These are phyloP conservation scores for Mythimna albipuncta DNA, from an alignment of 2,888 invertebrate genomes.

Conservation along the genomic window DNA sequence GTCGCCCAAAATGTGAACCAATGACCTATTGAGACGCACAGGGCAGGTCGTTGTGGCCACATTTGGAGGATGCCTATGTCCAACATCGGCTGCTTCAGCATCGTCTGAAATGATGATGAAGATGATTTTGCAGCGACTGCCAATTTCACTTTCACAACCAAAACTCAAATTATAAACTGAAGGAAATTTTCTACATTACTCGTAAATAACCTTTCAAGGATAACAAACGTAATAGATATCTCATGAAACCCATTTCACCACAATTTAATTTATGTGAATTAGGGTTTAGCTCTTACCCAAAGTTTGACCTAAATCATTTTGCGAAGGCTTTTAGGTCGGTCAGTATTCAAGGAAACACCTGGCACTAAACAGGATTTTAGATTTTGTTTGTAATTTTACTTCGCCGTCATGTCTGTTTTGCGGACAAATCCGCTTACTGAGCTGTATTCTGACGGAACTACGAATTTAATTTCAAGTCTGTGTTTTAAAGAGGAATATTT, in stretches of 20 bases:
- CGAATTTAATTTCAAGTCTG: conserved; percentile 13
- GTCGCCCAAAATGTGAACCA: no score
- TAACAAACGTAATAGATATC: not conserved
- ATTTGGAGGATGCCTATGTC: no score
- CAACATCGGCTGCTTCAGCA: no score
- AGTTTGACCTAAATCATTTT: conserved; percentile 43
- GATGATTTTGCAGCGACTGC: not conserved
- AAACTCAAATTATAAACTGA: not conserved
- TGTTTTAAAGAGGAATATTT: not conserved
- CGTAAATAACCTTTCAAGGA: not conserved
- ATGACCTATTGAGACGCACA: no score
- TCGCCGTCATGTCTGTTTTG: not conserved
- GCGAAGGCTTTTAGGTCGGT: conserved; percentile 29
- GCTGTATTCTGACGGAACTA: not conserved
- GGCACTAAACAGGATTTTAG: conserved; percentile 15
- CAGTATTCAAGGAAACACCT: conserved; percentile 33
- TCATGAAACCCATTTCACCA: conserved; percentile 7
- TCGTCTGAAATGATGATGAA: no score
- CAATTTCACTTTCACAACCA: not conserved
- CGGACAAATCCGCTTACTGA: conserved; percentile 17
- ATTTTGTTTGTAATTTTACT: conserved; percentile 19
- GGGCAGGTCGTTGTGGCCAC: no score
- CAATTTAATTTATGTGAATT: conserved; percentile 24
- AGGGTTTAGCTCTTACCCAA: conserved; percentile 4
- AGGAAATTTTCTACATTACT: not conserved